phyloP scores from a whole-genome alignment of 2,797 vertebrate species.

The Gallirallus australis region DNA sequence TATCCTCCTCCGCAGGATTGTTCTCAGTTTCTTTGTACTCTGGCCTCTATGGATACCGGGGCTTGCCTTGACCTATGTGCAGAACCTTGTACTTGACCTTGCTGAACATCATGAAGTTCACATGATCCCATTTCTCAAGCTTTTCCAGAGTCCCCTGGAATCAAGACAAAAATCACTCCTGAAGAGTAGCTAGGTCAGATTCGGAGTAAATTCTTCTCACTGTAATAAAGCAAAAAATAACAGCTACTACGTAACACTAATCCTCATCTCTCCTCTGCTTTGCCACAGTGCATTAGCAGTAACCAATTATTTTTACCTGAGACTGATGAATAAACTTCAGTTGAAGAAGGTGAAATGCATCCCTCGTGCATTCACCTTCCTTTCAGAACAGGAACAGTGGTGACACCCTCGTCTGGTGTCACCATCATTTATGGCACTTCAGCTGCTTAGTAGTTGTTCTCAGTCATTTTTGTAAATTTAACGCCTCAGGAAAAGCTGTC shows the following conservation, averaged over 20 bases:
- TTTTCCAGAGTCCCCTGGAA: background rate
- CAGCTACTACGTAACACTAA: background rate
- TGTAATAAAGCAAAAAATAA: background rate
- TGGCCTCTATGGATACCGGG: too few species aligned
- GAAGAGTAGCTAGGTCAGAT: background rate
- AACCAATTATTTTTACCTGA: background rate
- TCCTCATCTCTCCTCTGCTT: background rate
- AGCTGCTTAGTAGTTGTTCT: background rate
- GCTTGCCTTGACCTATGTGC: too few species aligned
- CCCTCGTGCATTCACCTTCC: background rate
- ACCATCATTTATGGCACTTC: background rate
- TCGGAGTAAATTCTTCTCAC: background rate
- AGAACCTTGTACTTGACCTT: too few species aligned
- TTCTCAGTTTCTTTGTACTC: too few species aligned
- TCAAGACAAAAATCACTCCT: background rate
- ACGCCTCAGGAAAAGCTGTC: background rate
- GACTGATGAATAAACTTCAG: background rate
- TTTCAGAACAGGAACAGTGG: background rate
- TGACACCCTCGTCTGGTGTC: background rate
- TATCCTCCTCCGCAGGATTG: too few species aligned
- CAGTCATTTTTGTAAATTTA: background rate
- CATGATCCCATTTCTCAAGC: too few species aligned
- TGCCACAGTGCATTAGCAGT: background rate
- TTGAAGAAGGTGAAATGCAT: background rate
- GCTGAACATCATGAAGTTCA: too few species aligned